Conservation (phyloP, 2,888 invertebrate genomes). For the Gryllus longicercus region DNA sequence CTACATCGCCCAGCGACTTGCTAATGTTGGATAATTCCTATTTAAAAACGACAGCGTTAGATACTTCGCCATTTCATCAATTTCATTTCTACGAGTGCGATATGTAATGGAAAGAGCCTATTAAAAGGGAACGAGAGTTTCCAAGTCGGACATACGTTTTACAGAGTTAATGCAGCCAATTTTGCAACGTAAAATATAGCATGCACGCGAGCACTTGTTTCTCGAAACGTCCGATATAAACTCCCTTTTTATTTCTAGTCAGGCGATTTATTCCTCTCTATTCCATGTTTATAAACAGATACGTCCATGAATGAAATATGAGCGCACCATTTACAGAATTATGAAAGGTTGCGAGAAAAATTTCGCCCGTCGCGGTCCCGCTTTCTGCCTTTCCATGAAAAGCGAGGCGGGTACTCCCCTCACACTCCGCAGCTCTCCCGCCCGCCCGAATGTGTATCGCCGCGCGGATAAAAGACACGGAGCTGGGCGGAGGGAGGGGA, state of each 20-base stretch:
- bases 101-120: too few relatives aligned
- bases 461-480: not conserved
- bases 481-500: not conserved
- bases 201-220: too few relatives aligned
- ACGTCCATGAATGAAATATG: not conserved
- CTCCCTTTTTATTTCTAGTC: not conserved
- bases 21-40: too few relatives aligned
- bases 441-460: not conserved
- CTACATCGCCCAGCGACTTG: too few relatives aligned
- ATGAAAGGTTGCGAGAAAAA: not conserved
- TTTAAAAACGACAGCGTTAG: too few relatives aligned
- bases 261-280: slow-evolving; percentile 1
- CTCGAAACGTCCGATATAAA: too few relatives aligned
- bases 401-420: not conserved
- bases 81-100: too few relatives aligned
- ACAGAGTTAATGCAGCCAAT: too few relatives aligned
- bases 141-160: too few relatives aligned
- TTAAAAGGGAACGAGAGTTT: too few relatives aligned
- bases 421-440: not conserved
- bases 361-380: not conserved
- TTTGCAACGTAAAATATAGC: too few relatives aligned
- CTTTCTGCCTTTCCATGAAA: not conserved
- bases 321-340: not conserved
- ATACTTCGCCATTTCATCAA: too few relatives aligned
- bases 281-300: not conserved